Evolutionary conservation across 2,113 vertebrate species (phyloP).

Genomic region (Terrapene triunguis): DNA sequence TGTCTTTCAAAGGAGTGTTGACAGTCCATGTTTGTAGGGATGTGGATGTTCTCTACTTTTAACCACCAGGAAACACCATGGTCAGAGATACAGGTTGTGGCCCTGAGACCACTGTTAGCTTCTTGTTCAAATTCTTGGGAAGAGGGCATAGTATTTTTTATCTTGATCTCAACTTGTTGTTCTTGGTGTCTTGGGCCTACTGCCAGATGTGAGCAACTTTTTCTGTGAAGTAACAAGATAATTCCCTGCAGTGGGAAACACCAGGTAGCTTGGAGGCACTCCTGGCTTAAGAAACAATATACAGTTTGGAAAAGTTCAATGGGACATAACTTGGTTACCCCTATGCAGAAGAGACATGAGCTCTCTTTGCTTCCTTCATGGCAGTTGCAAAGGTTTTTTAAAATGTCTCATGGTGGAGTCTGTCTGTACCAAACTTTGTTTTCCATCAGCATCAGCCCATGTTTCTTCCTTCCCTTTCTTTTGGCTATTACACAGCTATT

Average conservation of each 20-base stretch:
- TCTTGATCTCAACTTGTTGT: neutral
- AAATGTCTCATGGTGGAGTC: too few species aligned
- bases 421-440: neutral
- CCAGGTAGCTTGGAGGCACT: accelerated
- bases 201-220: accelerated
- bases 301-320: neutral
- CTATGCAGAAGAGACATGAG: neutral
- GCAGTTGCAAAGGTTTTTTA: neutral
- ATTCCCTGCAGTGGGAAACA: neutral
- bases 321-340: neutral
- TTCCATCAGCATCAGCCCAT: neutral
- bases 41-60: slow-evolving; percentile 29
- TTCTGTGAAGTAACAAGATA: neutral
- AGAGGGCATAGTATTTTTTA: neutral
- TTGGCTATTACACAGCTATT: neutral
- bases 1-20: neutral
- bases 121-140: neutral
- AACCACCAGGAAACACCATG: accelerated
- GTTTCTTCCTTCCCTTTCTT: neutral
- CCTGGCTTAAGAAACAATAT: neutral
- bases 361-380: neutral
- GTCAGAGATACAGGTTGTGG: neutral
- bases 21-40: neutral
- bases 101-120: neutral
- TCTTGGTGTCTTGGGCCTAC: neutral